Base-by-base conservation (phyloP, 2,797 vertebrate genomes). In the Dermochelys coriacea region DNA sequence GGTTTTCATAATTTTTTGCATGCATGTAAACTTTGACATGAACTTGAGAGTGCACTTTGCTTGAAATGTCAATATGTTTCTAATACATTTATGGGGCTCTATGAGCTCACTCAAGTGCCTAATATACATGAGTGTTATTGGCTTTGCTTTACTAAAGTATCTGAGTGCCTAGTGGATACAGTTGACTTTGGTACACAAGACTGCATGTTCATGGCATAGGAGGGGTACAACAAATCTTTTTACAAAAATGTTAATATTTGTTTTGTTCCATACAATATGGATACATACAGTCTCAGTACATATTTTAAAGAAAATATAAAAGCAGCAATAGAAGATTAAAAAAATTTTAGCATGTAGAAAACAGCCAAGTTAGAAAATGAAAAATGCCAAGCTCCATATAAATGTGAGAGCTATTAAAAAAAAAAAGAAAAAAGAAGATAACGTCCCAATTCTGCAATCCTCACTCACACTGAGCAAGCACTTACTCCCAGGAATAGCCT, bases 31-130 rank as follows among this genome's bases (percentile, higher is more conserved):
- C 21, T 25, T 2, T 79, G 71, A 89, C 47, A 23, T 1, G 47
- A 91, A 87, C 45, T 31, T 45, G 78, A 82, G 34, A 79, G 92
- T 0, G 52, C 12, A 77, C 89, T 86, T 81, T 37, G n/a, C 86
- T 61, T 93, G 85, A 96, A 93, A 85, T 2, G 11, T 47, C 88
- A 91, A 18, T 85, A 50, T 80, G 74, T 86, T 94, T 89, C 86
- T n/a, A 96, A 84, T 55, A 92, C 0, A 92, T 52, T 59, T 51
- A 84, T 50, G 80, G 77, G 57, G 21, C 88, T 45, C 47, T 12
- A 85, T 0, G 61, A 91, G 51, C 59, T 86, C 3, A 0, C 21
- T 74, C 25, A 88, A 92, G 45, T 19, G 47, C 59, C 51, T 88
- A 59, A 34, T 92, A 84, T 16, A 77, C 0, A 1, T 82, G 75